Evolutionary conservation across 2,888 invertebrate genomes (phyloP), one percentile per base, ranked within the genome.

Genomic region (Dione vanillae): DNA sequence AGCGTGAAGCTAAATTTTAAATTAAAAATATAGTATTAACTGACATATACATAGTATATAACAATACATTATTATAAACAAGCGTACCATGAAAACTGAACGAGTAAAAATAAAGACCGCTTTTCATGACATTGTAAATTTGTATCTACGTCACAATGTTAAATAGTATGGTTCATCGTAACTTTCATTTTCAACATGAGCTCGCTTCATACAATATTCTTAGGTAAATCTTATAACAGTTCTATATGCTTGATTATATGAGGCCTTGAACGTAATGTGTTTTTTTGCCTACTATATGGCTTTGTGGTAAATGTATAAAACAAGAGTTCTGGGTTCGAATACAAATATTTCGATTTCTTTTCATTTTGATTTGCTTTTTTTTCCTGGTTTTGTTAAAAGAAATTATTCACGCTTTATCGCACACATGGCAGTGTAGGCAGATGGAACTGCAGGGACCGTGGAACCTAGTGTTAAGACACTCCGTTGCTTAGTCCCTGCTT

Each of bases 81-180:
- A 70, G 68, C 27, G 67, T 65, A 67, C 65, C 45, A 62, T 61
- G 73, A 69, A 68, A 69, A 69, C 54, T 35, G 1, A 14, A 14
- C 40, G 43, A 19, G 47, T 35, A 67, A 49, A 11, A 10, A 27
- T 3, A 58, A 49, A 65, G 67, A 56, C 43, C 65, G 67, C 58
- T 45, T 69, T 16, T 69, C 67, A 67, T 74, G 72, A 74, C 74
- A 74, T 74, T 74, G 70, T 47, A 65, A 58, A 20, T 67, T 54
- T 66, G 54, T 61, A 54, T 35, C 62, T 59, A 27, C 49, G 62
- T 62, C 62, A 62, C 35, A 12, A 7, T 61, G 61, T 59, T 58
- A 40, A 59, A 16, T 19, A 10, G 59, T 20, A 43, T 43, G 8
- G 43, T 41, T 59, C 14, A n/a, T 16, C 19, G 40, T 16, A 9